These are phyloP conservation scores for Hydractinia echinata DNA, from an alignment of 30 jellyfish, hydroid and myxozoan species.

Conservation along the genomic window DNA sequence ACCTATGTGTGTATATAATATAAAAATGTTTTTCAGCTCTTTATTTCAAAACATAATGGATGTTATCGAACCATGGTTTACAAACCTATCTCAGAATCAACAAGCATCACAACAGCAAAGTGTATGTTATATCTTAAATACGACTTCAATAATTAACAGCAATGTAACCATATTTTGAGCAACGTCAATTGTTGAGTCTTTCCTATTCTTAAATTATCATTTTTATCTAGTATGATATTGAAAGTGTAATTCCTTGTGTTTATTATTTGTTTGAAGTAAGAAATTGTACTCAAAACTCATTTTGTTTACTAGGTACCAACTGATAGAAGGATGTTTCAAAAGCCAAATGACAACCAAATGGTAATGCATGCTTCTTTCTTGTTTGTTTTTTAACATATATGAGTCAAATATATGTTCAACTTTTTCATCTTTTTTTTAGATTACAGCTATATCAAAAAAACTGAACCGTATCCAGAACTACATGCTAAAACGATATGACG, in stretches of 20 bases:
- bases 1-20: no score
- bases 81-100: constrained; percentile 1
- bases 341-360: constrained; percentile 13
- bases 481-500: constrained; percentile 91
- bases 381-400: background rate
- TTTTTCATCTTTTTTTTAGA: constrained; percentile 22
- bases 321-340: constrained; percentile 22
- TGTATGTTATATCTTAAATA: no score
- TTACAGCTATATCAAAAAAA: constrained; percentile 70
- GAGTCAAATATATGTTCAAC: background rate
- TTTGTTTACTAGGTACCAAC: constrained; percentile 2
- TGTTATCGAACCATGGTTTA: constrained; percentile 69
- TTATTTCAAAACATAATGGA: constrained; percentile 85
- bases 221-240: no score
- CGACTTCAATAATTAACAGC: no score
- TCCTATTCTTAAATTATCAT: no score
- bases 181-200: no score
- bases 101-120: no score
- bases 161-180: no score
- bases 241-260: no score
- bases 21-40: constrained; percentile 33
- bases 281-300: no score
- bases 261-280: no score
- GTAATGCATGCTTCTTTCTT: background rate
- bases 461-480: constrained; percentile 63